Evolutionary conservation across 2,113 vertebrate genomes (phyloP).

Genomic region (Cryptoleucopteryx plumbea): DNA sequence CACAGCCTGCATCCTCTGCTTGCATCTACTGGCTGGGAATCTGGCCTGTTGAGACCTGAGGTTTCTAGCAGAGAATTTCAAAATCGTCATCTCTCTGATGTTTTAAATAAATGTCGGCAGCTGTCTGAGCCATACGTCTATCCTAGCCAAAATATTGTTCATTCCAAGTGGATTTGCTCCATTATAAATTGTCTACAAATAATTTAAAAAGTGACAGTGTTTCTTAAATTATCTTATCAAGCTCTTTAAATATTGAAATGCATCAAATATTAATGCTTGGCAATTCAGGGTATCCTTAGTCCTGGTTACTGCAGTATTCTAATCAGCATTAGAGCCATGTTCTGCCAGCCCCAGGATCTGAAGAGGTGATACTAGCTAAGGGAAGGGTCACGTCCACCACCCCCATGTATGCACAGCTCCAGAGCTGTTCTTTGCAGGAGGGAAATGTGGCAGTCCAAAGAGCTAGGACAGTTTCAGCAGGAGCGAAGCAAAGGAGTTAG

Average conservation of each 20-base stretch:
- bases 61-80: neutral
- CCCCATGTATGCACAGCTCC: accelerated
- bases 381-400: neutral
- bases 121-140: neutral
- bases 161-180: slow-evolving; percentile 41
- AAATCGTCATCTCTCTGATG: neutral
- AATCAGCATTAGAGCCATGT: neutral
- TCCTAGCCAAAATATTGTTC: slow-evolving; percentile 20
- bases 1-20: neutral
- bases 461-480: neutral
- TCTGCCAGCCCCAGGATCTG: neutral
- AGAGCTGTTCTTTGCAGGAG: neutral
- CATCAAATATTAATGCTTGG: slow-evolving; percentile 54
- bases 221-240: slow-evolving; percentile 61
- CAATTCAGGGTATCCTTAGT: neutral
- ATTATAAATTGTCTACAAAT: slow-evolving; percentile 50
- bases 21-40: neutral
- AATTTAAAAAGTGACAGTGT: slow-evolving; percentile 26
- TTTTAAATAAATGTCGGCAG: slow-evolving; percentile 31
- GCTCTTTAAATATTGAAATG: slow-evolving; percentile 64
- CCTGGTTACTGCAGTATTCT: neutral
- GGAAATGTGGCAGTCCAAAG: neutral
- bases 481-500: neutral
- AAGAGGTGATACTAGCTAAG: neutral
- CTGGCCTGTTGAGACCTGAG: neutral